Conservation (phyloP, 1,140 invertebrate species). For the Trypoxylus dichotomus region DNA sequence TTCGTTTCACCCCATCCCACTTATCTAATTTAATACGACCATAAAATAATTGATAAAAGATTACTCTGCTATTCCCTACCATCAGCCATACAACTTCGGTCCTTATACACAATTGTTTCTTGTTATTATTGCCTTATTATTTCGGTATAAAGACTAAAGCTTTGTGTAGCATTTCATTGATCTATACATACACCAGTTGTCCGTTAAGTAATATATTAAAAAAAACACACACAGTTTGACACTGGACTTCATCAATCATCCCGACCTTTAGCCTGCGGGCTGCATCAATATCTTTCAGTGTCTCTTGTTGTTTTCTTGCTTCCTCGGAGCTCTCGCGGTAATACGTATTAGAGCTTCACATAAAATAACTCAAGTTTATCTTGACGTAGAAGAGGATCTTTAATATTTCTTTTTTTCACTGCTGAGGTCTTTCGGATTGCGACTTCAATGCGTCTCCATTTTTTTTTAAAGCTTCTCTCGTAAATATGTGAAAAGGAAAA, state of each 20-base stretch:
- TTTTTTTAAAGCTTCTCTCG: not conserved
- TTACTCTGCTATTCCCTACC: not conserved
- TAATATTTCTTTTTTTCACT: not conserved
- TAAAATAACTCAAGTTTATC: not conserved
- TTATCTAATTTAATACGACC: not conserved
- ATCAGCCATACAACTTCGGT: not conserved
- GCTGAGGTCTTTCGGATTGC: not conserved
- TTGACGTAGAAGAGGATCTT: not conserved
- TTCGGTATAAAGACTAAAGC: not conserved
- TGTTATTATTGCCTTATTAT: not conserved
- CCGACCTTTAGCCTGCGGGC: not conserved
- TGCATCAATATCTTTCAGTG: not conserved
- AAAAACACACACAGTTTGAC: not conserved
- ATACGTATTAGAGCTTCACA: not conserved
- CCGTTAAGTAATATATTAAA: not conserved
- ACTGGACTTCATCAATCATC: conserved; percentile 12
- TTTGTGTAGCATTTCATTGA: not conserved
- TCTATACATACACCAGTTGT: not conserved
- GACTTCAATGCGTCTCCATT: not conserved
- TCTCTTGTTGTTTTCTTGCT: not conserved
- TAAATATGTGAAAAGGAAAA: not conserved
- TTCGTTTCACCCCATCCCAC: not conserved
- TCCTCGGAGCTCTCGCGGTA: not conserved
- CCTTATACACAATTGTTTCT: not conserved
- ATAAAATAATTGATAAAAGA: conserved; percentile 4